phyloP scores from a whole-genome alignment of 2,113 vertebrate species.

The Microtus richardsoni region DNA sequence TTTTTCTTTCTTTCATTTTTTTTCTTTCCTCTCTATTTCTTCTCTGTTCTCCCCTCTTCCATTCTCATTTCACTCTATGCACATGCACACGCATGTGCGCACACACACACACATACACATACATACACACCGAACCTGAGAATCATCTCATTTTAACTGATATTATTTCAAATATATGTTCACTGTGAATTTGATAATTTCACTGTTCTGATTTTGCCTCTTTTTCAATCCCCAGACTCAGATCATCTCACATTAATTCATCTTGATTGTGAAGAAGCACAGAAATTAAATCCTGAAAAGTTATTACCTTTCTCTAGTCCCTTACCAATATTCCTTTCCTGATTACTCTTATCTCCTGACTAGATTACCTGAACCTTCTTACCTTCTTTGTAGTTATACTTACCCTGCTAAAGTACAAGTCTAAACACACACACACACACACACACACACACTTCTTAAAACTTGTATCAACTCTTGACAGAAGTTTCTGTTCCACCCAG shows the following conservation, averaged over 20 bases:
- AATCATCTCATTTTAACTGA: background rate
- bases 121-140: background rate
- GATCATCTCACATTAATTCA: background rate
- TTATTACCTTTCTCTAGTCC: background rate
- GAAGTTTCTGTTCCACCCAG: too few species aligned
- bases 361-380: background rate
- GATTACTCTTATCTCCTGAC: background rate
- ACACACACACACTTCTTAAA: too few species aligned
- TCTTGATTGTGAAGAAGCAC: background rate
- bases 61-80: too few species aligned
- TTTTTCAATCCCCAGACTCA: background rate
- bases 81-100: accelerated
- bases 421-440: background rate
- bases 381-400: too few species aligned
- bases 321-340: background rate
- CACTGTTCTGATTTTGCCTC: background rate
- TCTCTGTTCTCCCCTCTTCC: too few species aligned
- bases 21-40: too few species aligned
- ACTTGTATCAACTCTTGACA: too few species aligned
- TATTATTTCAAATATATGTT: background rate
- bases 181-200: background rate
- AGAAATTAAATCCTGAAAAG: background rate
- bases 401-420: background rate
- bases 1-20: too few species aligned
- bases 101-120: too few species aligned